phyloP scores from a whole-genome alignment of 2,888 invertebrate genomes.

The Beris morrisii region DNA sequence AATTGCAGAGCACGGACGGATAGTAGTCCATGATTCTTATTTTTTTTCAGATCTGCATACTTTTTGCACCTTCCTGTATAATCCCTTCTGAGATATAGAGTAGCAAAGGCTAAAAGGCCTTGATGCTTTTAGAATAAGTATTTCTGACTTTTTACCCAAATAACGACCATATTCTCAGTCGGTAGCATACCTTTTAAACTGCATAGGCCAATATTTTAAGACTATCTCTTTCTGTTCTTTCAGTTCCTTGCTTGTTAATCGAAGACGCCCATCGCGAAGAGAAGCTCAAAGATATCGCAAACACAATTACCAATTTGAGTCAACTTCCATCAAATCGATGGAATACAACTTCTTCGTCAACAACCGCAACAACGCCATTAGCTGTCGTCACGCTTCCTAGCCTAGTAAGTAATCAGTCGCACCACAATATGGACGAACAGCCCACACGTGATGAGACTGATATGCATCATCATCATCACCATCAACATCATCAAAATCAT shows the following conservation, averaged over 20 bases:
- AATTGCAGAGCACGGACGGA: slow-evolving; percentile 6
- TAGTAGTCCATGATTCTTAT: not conserved
- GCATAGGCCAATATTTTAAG: not conserved
- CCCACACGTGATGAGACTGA: slow-evolving; percentile 56
- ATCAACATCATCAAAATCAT: slow-evolving; percentile 16
- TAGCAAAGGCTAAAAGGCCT: too few species aligned
- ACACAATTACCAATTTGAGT: slow-evolving; percentile 74
- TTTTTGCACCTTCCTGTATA: too few species aligned
- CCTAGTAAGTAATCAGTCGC: slow-evolving; percentile 24
- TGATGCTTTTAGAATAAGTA: too few species aligned
- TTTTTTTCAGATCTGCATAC: too few species aligned
- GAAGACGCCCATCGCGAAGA: slow-evolving; percentile 64
- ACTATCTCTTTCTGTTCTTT: not conserved
- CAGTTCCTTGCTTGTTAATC: slow-evolving; percentile 52
- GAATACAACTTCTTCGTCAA: slow-evolving; percentile 54
- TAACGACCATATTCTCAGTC: too few species aligned
- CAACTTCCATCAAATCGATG: slow-evolving; percentile 55
- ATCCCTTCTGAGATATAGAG: too few species aligned
- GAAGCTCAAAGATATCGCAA: slow-evolving; percentile 80
- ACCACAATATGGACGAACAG: slow-evolving; percentile 43
- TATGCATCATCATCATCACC: slow-evolving; percentile 41
- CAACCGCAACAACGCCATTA: slow-evolving; percentile 8
- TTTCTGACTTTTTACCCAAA: too few species aligned
- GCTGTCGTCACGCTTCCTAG: not conserved
- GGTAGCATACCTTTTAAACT: too few species aligned